Evolutionary conservation across 2,113 vertebrate species (phyloP).

Genomic region (Danio rerio): GRCz12tu NC_133193.1:44595001-44595500

Average conservation of each 20-base stretch:
- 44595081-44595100: slow-evolving; percentile 98
- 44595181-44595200: slow-evolving; percentile 92
- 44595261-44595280: slow-evolving; percentile 88
- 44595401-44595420: slow-evolving; percentile 95
- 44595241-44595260: slow-evolving; percentile 79
- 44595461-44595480: slow-evolving; percentile 94
- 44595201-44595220: slow-evolving; percentile 77
- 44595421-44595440: slow-evolving; percentile 95
- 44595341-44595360: slow-evolving; percentile 92
- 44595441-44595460: slow-evolving; percentile 97
- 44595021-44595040: slow-evolving; percentile 97
- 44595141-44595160: slow-evolving; percentile 91
- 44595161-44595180: slow-evolving; percentile 92
- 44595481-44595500: slow-evolving; percentile 97
- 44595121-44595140: slow-evolving; percentile 90
- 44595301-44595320: slow-evolving; percentile 92
- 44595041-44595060: slow-evolving; percentile 94
- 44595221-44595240: slow-evolving; percentile 60
- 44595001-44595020: slow-evolving; percentile 96
- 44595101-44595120: slow-evolving; percentile 94
- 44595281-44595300: slow-evolving; percentile 80
- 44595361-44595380: slow-evolving; percentile 90
- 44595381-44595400: slow-evolving; percentile 97
- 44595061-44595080: slow-evolving; percentile 94
- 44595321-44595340: slow-evolving; percentile 98